A percentile compares a stretch with the other conserved stretches of the same genome.
Evolutionary conservation across 1,140 invertebrate species (phyloP).

Genomic region (Drosophila baimaii): DNA sequence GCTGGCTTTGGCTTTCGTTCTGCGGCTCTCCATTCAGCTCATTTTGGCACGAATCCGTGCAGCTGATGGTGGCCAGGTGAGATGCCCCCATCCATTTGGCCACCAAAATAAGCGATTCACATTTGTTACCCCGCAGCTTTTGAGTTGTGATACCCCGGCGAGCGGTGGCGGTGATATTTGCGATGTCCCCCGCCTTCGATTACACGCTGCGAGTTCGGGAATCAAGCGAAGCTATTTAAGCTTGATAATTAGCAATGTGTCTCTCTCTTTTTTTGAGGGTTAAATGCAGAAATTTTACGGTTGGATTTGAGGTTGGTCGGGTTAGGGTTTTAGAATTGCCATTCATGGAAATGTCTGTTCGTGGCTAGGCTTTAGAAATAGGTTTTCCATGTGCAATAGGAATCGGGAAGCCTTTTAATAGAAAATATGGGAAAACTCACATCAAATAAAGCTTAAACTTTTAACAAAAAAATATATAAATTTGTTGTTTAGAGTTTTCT

Average conservation of each 20-base stretch:
- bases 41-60: slow-evolving; percentile 45
- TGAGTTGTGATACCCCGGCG: slow-evolving; percentile 31
- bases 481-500: not conserved
- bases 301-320: not conserved
- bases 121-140: slow-evolving; percentile 49
- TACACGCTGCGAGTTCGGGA: slow-evolving; percentile 28
- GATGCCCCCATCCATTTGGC: slow-evolving; percentile 33
- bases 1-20: slow-evolving; percentile 17
- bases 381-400: not conserved
- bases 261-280: not conserved
- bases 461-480: too few species aligned
- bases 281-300: not conserved
- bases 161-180: slow-evolving; percentile 9
- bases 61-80: slow-evolving; percentile 3
- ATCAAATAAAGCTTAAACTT: too few species aligned
- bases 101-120: slow-evolving; percentile 58
- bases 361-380: not conserved
- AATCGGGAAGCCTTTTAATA: too few species aligned
- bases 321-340: not conserved
- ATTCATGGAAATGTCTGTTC: not conserved
- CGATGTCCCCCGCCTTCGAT: slow-evolving; percentile 40
- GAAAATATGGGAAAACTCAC: not conserved
- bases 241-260: slow-evolving; percentile 30
- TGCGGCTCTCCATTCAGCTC: slow-evolving; percentile 32
- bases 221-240: slow-evolving; percentile 32